Evolutionary conservation across 2,797 vertebrate genomes (phyloP), one percentile per base, ranked within the genome.

Genomic region (Heteromormyrus szaboi): DNA sequence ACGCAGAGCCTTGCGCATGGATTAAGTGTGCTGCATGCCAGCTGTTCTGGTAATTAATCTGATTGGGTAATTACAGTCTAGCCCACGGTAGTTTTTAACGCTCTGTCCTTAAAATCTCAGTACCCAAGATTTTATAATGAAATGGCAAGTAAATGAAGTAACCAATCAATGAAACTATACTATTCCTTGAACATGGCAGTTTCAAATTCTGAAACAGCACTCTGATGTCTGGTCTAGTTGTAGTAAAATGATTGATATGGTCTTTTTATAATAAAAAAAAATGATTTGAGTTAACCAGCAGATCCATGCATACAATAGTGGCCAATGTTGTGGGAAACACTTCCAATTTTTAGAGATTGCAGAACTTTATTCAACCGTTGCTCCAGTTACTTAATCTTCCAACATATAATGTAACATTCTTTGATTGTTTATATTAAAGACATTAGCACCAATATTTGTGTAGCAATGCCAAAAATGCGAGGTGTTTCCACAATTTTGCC

Each of bases 1-100:
- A 48, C 22, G 4, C n/a, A 19, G 44, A 48, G 37, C 46, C n/a
- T 44, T 44, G 1, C 11, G 0, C 9, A 29, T 33, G 44, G 59
- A 41, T 62, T 37, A 88, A 88, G 87, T 50, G n/a, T 11, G 46
- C 65, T 11, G 22, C 17, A 11, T 3, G 50, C 87, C 87, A 41
- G 48, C 50, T 88, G 87, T 79, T 53, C 9, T 5, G 65, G 12
- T 88, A 79, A 54, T 79, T 88, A 53, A 88, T 54, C 51, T 79
- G 87, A 88, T 88, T 76, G 51, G 48, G 48, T 79, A 17, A 79
- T 88, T 88, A 79, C 79, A 37, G 29, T 25, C 19, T 44, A 68
- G 87, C 87, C 62, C 44, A 72, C 11, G 54, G 37, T 53, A 53
- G 14, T 87, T 33, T 59, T 53, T 51, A 53, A 12, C 4, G 2